Percentiles rank a stretch among this genome's conserved stretches.
Conservation (phyloP, 1,140 invertebrate species). For the Chymomyza costata region DNA sequence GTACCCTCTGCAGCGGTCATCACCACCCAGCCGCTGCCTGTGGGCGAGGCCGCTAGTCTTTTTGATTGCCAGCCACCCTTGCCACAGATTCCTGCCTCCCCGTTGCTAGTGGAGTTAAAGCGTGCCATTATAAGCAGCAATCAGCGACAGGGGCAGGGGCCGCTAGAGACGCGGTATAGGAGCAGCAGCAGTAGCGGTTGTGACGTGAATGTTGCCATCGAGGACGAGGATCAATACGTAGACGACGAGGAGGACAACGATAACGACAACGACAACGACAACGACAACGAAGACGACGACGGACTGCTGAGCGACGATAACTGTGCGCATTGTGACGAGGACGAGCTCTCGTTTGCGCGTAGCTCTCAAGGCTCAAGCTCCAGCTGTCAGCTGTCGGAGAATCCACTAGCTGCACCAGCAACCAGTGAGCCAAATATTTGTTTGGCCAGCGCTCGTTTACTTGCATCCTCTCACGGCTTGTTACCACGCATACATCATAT, state of each 20-base stretch:
- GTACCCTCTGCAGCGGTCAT: conserved; percentile 42
- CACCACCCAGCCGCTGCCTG: conserved; percentile 57
- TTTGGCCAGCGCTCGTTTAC: conserved; percentile 8
- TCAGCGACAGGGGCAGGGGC: neutral
- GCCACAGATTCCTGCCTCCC: conserved; percentile 33
- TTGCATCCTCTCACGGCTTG: conserved; percentile 23
- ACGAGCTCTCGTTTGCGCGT: conserved; percentile 9
- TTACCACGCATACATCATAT: conserved; percentile 59
- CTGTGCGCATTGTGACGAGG: conserved; percentile 42
- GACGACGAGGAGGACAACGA: conserved; percentile 20
- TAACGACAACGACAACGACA: conserved; percentile 25
- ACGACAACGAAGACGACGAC: conserved; percentile 17
- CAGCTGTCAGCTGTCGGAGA: neutral
- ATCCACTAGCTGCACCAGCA: conserved; percentile 18
- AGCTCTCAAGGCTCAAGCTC: conserved; percentile 12
- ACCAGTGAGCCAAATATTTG: conserved; percentile 60
- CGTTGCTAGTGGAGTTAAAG: conserved; percentile 57
- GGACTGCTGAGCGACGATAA: conserved; percentile 12
- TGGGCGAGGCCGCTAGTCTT: conserved; percentile 29
- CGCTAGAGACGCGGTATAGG: neutral
- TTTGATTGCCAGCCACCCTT: conserved; percentile 49
- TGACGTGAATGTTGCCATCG: conserved; percentile 3
- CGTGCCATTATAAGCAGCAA: conserved; percentile 55
- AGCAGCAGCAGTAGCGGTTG: conserved; percentile 4
- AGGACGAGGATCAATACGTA: neutral